Evolutionary conservation across 2,113 vertebrate genomes (phyloP).

Genomic region (Actenoides hombroni): DNA sequence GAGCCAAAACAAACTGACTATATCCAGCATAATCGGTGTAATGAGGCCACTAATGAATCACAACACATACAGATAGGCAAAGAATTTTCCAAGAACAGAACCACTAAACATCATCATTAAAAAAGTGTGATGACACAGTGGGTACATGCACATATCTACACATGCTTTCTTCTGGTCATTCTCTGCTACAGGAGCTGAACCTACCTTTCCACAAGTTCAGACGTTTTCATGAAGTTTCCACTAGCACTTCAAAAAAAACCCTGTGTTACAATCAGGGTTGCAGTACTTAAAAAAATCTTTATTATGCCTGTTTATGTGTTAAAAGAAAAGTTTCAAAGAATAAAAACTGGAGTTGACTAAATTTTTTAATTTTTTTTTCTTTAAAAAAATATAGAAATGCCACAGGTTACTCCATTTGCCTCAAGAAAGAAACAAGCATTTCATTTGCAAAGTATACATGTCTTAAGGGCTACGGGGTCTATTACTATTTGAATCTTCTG

Average conservation of each 20-base stretch:
- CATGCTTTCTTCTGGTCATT: neutral
- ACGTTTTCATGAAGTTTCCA: neutral
- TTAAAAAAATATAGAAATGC: neutral
- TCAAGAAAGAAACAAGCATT: neutral
- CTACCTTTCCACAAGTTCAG: neutral
- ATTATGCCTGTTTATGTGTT: neutral
- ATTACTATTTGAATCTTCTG: neutral
- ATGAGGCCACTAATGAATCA: neutral
- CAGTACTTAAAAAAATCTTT: neutral
- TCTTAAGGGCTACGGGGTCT: neutral
- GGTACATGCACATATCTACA: neutral
- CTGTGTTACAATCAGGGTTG: neutral
- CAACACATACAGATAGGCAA: neutral
- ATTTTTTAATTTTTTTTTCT: neutral
- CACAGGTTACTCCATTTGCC: neutral
- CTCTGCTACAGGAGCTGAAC: fast-evolving
- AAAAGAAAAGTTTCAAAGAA: neutral
- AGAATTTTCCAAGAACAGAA: neutral
- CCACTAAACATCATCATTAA: neutral
- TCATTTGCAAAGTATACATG: neutral
- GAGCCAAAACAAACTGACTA: neutral
- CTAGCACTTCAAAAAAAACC: neutral
- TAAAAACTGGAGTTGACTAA: neutral
- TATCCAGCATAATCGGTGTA: neutral
- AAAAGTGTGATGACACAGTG: neutral